A percentile compares a stretch with the other conserved stretches of the same genome.
Conservation (phyloP, 2,113 vertebrate genomes). For the Coptodon bakossiorum region DNA sequence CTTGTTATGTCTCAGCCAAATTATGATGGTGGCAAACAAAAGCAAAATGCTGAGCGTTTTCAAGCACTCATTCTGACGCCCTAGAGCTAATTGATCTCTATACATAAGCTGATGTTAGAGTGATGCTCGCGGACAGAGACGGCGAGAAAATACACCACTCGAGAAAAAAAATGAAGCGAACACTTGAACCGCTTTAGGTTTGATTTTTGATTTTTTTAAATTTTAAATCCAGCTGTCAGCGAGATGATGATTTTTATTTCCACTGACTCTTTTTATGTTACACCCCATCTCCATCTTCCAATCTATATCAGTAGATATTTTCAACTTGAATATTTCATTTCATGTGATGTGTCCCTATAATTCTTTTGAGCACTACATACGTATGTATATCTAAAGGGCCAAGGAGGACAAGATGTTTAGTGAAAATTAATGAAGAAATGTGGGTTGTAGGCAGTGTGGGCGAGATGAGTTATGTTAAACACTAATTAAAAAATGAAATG, state of each 20-base stretch:
- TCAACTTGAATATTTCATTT: background rate
- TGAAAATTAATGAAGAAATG: background rate
- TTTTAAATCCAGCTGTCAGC: background rate
- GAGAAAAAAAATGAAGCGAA: background rate
- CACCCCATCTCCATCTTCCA: background rate
- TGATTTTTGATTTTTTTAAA: background rate
- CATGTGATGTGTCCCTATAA: background rate
- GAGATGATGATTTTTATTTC: background rate
- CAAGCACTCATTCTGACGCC: background rate
- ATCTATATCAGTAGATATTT: background rate
- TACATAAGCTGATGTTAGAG: background rate
- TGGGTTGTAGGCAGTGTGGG: background rate
- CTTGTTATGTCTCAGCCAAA: conserved; percentile 1
- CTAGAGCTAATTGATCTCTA: background rate
- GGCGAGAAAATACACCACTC: background rate
- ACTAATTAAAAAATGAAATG: background rate
- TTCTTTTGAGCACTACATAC: background rate
- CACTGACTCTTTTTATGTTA: background rate
- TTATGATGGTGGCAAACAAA: background rate
- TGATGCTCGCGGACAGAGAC: background rate
- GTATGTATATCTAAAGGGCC: background rate
- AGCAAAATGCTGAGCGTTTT: background rate
- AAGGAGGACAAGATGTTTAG: background rate
- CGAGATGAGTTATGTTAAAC: background rate
- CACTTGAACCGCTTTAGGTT: background rate